phyloP scores from a whole-genome alignment of 1,140 invertebrate genomes.

The Eubasilissa regina region DNA sequence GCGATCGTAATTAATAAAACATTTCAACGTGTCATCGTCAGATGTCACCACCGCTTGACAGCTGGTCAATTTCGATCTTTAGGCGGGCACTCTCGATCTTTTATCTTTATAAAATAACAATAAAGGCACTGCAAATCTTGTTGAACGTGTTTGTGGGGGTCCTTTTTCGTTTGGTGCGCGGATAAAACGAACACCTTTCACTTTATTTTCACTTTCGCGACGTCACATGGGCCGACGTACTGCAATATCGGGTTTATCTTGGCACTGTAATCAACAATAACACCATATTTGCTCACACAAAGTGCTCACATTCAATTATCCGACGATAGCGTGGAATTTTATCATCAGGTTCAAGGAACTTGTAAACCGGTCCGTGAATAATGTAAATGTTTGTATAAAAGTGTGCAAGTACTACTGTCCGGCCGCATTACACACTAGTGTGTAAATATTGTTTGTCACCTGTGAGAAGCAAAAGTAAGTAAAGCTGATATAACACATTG shows the following conservation, averaged over 20 bases:
- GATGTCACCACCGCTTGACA: not conserved
- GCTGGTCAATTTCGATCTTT: not conserved
- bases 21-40: not conserved
- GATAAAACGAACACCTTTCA: conserved; percentile 10
- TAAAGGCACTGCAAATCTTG: not conserved
- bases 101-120: not conserved
- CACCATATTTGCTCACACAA: not conserved
- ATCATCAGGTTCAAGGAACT: conserved; percentile 2
- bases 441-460: too few relatives aligned
- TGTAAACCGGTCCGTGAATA: not conserved
- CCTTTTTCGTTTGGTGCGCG: not conserved
- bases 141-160: not conserved
- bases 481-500: too few relatives aligned
- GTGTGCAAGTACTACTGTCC: too few relatives aligned
- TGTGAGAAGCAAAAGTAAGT: too few relatives aligned
- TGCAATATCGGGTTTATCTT: not conserved
- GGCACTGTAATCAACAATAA: not conserved
- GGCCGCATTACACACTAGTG: too few relatives aligned
- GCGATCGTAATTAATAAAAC: not conserved
- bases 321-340: not conserved
- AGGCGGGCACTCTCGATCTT: not conserved
- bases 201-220: not conserved
- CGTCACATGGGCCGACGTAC: not conserved
- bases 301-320: not conserved
- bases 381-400: too few relatives aligned